Evolutionary conservation across 2,113 vertebrate species (phyloP).

Genomic region (Xiphophorus hellerii): DNA sequence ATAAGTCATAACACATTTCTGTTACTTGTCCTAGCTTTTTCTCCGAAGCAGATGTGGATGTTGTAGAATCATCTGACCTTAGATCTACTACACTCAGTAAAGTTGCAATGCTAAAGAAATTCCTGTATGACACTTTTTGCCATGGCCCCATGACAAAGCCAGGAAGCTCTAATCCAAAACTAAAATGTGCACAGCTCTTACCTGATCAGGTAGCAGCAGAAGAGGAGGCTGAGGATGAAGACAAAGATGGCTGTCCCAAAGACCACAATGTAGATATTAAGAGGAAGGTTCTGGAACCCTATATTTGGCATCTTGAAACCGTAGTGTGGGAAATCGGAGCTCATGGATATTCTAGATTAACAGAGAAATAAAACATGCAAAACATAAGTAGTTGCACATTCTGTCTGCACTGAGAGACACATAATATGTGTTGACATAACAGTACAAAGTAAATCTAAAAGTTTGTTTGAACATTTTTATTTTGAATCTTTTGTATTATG

Average conservation of each 20-base stretch:
- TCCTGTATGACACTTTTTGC: conserved; percentile 40
- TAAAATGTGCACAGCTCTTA: conserved; percentile 70
- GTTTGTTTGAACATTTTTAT: neutral
- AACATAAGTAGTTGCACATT: neutral
- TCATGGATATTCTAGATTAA: conserved; percentile 91
- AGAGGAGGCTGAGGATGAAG: conserved; percentile 99
- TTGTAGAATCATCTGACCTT: neutral
- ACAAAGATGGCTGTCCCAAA: conserved; percentile 98
- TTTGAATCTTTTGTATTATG: too few species aligned
- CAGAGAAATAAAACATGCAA: conserved; percentile 29
- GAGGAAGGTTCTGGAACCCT: conserved; percentile 98
- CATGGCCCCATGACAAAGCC: conserved; percentile 16
- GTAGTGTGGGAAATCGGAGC: conserved; percentile 93
- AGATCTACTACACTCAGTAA: conserved; percentile 1
- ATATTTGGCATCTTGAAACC: conserved; percentile 99
- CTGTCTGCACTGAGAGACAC: neutral
- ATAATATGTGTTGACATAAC: neutral
- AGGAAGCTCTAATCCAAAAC: conserved; percentile 5
- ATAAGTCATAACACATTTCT: neutral
- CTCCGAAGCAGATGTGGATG: neutral
- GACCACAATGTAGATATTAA: conserved; percentile 99
- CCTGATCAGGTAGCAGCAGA: conserved; percentile 99
- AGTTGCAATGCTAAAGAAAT: neutral
- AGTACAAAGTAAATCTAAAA: neutral
- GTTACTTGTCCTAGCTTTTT: conserved; percentile 1